phyloP scores from a whole-genome alignment of 1,140 invertebrate genomes.

The Drosophila varians region DNA sequence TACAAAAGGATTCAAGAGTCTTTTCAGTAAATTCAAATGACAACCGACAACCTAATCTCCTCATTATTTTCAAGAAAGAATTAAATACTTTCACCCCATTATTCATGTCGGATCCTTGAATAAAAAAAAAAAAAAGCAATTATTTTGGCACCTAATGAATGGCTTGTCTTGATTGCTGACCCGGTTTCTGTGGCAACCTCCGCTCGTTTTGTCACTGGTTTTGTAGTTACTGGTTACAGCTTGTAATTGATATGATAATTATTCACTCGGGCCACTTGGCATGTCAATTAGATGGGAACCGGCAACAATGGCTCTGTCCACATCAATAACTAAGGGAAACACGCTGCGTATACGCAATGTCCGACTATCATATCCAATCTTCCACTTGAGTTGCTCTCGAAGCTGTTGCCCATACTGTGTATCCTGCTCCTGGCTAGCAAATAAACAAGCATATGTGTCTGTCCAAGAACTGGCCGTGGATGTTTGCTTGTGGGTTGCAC shows the following conservation, averaged over 20 bases:
- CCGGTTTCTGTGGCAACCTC: not conserved
- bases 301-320: slow-evolving; percentile 9
- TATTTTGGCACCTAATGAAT: slow-evolving; percentile 36
- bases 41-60: too few relatives aligned
- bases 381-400: slow-evolving; percentile 31
- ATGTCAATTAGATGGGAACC: slow-evolving; percentile 50
- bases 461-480: not conserved
- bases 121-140: slow-evolving; percentile 11
- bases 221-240: not conserved
- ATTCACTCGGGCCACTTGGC: slow-evolving; percentile 50
- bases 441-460: slow-evolving; percentile 32
- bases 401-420: not conserved
- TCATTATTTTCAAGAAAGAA: not conserved
- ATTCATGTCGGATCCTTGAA: not conserved
- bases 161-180: slow-evolving; percentile 15
- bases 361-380: slow-evolving; percentile 42
- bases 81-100: not conserved
- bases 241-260: slow-evolving; percentile 75
- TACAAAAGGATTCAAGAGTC: too few relatives aligned
- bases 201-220: not conserved
- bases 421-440: slow-evolving; percentile 5
- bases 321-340: slow-evolving; percentile 7
- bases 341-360: slow-evolving; percentile 57
- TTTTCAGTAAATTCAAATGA: too few relatives aligned
- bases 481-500: slow-evolving; percentile 17